These are phyloP conservation scores for Pyxicephalus adspersus DNA, from an alignment of 2,113 vertebrate genomes.

Conservation along the genomic window DNA sequence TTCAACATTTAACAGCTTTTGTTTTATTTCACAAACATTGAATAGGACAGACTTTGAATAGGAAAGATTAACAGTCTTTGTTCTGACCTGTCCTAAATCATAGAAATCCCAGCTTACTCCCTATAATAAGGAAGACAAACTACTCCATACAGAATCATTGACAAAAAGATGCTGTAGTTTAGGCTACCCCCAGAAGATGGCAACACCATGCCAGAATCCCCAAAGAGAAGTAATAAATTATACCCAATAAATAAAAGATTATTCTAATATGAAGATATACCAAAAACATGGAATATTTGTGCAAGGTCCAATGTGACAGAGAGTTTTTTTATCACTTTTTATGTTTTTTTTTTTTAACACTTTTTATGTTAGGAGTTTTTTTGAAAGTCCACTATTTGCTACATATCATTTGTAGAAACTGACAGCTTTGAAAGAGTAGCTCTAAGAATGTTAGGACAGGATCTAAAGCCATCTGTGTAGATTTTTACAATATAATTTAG, in stretches of 20 bases:
- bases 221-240: slow-evolving; percentile 25
- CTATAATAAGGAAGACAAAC: neutral
- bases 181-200: slow-evolving; percentile 36
- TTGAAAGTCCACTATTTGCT: neutral
- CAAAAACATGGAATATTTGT: slow-evolving; percentile 21
- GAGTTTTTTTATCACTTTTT: slow-evolving; percentile 8
- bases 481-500: neutral
- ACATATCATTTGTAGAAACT: neutral
- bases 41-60: neutral
- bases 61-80: neutral
- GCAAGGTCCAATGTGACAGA: neutral
- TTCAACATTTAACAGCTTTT: neutral
- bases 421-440: neutral
- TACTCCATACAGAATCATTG: neutral
- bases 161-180: neutral
- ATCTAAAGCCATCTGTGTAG: neutral
- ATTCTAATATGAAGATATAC: neutral
- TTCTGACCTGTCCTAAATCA: neutral
- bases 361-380: too few species aligned
- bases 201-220: slow-evolving; percentile 11
- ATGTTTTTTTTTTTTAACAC: neutral
- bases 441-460: neutral
- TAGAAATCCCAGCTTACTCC: neutral
- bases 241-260: slow-evolving; percentile 19
- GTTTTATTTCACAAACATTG: neutral